Base-by-base conservation (phyloP, 1,140 invertebrate genomes). In the Dreissena rostriformis region DNA sequence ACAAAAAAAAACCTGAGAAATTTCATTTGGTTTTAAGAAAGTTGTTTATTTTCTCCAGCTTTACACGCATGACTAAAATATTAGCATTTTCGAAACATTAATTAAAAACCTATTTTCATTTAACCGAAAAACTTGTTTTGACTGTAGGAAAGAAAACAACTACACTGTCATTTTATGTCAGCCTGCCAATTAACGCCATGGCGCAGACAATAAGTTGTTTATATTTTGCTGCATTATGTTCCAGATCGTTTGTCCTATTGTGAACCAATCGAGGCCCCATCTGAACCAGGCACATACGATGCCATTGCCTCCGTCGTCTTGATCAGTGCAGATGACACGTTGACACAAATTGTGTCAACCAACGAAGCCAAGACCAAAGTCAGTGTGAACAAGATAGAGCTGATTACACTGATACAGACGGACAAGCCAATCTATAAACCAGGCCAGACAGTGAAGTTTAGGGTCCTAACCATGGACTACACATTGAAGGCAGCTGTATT, bases 351-450 rank as follows among this genome's bases (percentile, higher is more conserved):
- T 22, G 19, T 22, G 19, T 55, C 15, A 10, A 75, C 22, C 14
- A 22, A 19, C 14, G n/a, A 29, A 10, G n/a, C 22, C 61, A 15
- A 77, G 29, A 65, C 51, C 15, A 10, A 51, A 10, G 14, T 65
- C 22, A 61, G 73, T 19, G 83, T 88, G 26, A 63, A 77, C 28
- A 70, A 55, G 12, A 68, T 63, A 5, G 86, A 85, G 49, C 65
- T 87, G 22, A 87, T 92, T 0, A 98, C 98, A 82, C 98, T 99
- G 88, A 96, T 99, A 87, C 98, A 99, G 93, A 96, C 97, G 76
- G 97, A 99, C 91, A 98, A 98, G 92, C 98, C 98, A 0, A 95
- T 98, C 0, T 99, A 99, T 90, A 98, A 96, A 95, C 98, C 98
- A 93, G 96, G 97, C 2, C 97, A 99, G 92, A 97, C 95, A 55